These are phyloP conservation scores for Butorides virescens DNA, from an alignment of 2,113 vertebrate species.

Conservation along the genomic window DNA sequence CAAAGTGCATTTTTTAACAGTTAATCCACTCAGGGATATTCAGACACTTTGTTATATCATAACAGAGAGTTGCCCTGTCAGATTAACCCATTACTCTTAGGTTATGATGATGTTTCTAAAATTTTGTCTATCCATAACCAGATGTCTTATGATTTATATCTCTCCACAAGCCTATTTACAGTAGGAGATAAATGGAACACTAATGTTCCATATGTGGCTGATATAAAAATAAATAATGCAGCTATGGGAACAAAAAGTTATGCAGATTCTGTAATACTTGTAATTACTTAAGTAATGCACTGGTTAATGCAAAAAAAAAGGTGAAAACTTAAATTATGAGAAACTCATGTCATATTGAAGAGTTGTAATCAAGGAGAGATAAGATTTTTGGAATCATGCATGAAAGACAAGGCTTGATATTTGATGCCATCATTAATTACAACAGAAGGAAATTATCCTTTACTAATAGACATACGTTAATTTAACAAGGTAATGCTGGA, in stretches of 20 bases:
- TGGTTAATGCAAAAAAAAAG: neutral
- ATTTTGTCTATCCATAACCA: neutral
- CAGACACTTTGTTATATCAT: neutral
- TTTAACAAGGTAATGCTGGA: neutral
- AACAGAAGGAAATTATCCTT: neutral
- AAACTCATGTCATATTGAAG: neutral
- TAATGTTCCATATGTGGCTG: neutral
- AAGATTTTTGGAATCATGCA: neutral
- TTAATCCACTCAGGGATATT: neutral
- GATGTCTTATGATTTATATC: neutral
- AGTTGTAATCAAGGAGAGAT: neutral
- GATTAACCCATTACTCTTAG: neutral
- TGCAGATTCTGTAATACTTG: neutral
- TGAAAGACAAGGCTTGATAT: neutral
- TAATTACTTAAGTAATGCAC: neutral
- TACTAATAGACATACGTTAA: neutral
- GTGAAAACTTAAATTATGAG: neutral
- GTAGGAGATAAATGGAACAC: neutral
- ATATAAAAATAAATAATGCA: neutral
- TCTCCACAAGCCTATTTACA: neutral
- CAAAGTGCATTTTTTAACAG: neutral
- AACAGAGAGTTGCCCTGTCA: neutral
- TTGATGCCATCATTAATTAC: neutral
- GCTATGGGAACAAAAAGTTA: neutral
- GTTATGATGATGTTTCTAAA: neutral